Percentiles rank a stretch among this genome's conserved stretches.
These are phyloP conservation scores for Phataginus tricuspis DNA, from an alignment of 2,797 vertebrate species.

Conservation along the genomic window DNA sequence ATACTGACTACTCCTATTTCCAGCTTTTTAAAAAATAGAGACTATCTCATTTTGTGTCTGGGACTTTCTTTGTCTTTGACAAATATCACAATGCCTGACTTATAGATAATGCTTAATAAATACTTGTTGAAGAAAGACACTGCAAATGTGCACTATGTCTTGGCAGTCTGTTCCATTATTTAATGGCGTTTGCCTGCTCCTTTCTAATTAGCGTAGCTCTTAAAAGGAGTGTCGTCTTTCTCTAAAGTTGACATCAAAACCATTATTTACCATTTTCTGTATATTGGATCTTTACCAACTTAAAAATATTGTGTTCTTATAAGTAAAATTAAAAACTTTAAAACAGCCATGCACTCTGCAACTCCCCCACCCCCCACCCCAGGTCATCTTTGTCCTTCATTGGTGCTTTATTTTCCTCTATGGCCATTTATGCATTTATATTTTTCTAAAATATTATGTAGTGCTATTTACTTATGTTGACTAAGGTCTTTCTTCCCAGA, in stretches of 20 bases:
- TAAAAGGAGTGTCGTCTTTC: constrained; percentile 12
- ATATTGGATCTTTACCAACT: not conserved
- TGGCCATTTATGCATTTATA: not conserved
- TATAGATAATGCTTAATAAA: not conserved
- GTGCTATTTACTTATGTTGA: not conserved
- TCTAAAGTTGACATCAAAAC: constrained; percentile 34
- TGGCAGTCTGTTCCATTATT: not conserved
- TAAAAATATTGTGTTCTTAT: not conserved
- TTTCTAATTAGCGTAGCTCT: not conserved
- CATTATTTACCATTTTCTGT: not conserved
- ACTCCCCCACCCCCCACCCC: not conserved
- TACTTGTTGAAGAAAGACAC: not conserved
- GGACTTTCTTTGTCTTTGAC: not conserved
- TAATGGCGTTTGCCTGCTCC: not conserved
- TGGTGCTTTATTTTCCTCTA: not conserved
- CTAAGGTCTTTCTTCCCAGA: not conserved
- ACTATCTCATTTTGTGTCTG: not conserved
- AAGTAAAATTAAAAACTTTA: not conserved
- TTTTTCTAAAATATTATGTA: not conserved
- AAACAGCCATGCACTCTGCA: not conserved
- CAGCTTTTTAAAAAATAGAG: not conserved
- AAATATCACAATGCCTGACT: not conserved
- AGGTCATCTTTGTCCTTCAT: not conserved
- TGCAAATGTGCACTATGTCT: not conserved
- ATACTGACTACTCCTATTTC: not conserved